Percentiles rank a stretch among this genome's conserved stretches.
These are phyloP conservation scores for Leptopilina boulardi DNA, from an alignment of 1,140 invertebrate genomes.

Conservation along the genomic window DNA sequence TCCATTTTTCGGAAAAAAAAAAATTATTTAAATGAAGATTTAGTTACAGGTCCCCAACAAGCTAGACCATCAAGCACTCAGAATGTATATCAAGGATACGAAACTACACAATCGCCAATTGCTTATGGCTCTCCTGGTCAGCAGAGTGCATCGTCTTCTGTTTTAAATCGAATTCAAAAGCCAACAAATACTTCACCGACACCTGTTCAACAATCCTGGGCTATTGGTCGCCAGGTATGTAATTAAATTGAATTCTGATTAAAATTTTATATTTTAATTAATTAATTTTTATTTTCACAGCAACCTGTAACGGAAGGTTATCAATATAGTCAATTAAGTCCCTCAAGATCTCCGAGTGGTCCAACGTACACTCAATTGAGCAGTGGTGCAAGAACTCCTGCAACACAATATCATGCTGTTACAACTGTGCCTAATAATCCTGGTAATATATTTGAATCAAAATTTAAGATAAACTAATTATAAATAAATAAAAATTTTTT, in stretches of 20 bases:
- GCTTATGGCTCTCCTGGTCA: constrained; percentile 79
- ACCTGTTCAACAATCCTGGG: constrained; percentile 81
- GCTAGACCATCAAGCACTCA: constrained; percentile 82
- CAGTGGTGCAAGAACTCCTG: constrained; percentile 78
- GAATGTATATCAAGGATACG: constrained; percentile 83
- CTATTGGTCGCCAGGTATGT: constrained; percentile 71
- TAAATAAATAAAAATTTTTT: constrained; percentile 30
- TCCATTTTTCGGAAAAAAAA: constrained; percentile 17
- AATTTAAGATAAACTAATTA: not conserved
- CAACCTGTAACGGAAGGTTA: constrained; percentile 80
- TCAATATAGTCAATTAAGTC: constrained; percentile 89
- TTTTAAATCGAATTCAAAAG: constrained; percentile 82
- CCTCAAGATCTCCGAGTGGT: constrained; percentile 85
- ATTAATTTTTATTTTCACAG: constrained; percentile 47
- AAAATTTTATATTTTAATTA: not conserved
- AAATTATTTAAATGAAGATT: constrained; percentile 37
- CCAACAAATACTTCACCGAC: constrained; percentile 82
- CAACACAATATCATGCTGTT: constrained; percentile 76
- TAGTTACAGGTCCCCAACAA: constrained; percentile 70
- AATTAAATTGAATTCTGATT: not conserved
- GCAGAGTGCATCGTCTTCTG: constrained; percentile 73
- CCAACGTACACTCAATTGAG: constrained; percentile 92
- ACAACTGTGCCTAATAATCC: constrained; percentile 78
- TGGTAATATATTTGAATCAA: constrained; percentile 59
- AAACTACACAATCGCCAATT: constrained; percentile 83